Evolutionary conservation across 2,888 invertebrate species (phyloP).

Genomic region (Pyrrhia umbra): DNA sequence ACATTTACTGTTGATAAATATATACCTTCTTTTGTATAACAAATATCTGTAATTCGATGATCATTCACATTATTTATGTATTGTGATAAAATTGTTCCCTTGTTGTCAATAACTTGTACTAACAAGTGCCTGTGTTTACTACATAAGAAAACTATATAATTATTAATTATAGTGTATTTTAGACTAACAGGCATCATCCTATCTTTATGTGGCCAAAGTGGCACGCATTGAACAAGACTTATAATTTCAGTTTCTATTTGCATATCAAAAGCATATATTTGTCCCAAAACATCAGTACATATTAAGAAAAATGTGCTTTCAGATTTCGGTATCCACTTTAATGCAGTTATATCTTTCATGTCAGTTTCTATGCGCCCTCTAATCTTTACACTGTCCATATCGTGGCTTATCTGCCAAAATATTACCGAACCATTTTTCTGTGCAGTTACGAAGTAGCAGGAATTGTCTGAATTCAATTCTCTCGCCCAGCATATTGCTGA

Average conservation of each 20-base stretch:
- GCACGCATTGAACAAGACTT: conserved; percentile 51
- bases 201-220: conserved; percentile 78
- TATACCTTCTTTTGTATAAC: conserved; percentile 60
- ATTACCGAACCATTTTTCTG: conserved; percentile 78
- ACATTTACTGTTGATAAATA: conserved; percentile 75
- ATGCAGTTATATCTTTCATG: conserved; percentile 68
- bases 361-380: conserved; percentile 63
- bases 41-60: conserved; percentile 74
- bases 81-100: conserved; percentile 71
- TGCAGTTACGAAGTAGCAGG: conserved; percentile 78
- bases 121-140: conserved; percentile 83
- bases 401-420: conserved; percentile 74
- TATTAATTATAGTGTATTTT: conserved; percentile 61
- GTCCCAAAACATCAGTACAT: conserved; percentile 73
- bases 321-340: conserved; percentile 73
- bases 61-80: conserved; percentile 78
- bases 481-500: conserved; percentile 79
- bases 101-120: conserved; percentile 69
- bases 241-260: conserved; percentile 62
- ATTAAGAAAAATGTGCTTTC: conserved; percentile 68
- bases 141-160: conserved; percentile 73
- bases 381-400: conserved; percentile 53
- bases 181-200: conserved; percentile 74
- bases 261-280: conserved; percentile 71
- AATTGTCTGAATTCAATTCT: conserved; percentile 62